Conservation (phyloP, 2,113 vertebrate genomes). For the Peromyscus polionotus region DNA sequence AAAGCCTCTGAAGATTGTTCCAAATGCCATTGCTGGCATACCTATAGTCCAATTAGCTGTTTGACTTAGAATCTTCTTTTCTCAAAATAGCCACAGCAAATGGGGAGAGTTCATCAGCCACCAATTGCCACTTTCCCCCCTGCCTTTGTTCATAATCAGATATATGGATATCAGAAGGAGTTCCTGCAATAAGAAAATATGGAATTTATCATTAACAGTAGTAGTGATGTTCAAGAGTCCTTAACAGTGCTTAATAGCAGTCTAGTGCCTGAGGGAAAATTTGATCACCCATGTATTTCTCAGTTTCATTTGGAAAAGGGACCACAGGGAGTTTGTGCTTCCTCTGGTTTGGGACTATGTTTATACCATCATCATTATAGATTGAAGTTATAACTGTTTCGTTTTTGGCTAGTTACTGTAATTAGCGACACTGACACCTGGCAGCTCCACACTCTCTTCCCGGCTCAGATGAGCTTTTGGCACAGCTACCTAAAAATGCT, state of each 20-base stretch:
- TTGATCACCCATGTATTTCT: background rate
- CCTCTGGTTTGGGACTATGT: background rate
- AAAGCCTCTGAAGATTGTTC: background rate
- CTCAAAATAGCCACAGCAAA: background rate
- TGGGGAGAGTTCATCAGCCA: background rate
- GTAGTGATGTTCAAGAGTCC: background rate
- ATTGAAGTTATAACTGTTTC: background rate
- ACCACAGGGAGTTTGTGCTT: fast-evolving
- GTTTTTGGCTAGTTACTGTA: background rate
- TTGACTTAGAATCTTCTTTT: background rate
- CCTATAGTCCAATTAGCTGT: background rate
- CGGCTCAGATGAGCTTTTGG: background rate
- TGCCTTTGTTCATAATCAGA: background rate
- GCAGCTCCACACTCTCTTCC: background rate
- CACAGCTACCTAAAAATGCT: background rate
- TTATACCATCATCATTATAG: background rate
- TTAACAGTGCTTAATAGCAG: background rate
- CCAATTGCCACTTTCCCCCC: background rate
- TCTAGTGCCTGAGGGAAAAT: background rate
- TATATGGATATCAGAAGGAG: background rate
- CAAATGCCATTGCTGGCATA: background rate
- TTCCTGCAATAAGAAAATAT: background rate
- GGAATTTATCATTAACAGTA: background rate
- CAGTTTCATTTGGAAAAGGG: background rate
- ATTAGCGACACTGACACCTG: background rate